phyloP scores from a whole-genome alignment of 2,113 vertebrate genomes.

The Dasyornis broadbenti region DNA sequence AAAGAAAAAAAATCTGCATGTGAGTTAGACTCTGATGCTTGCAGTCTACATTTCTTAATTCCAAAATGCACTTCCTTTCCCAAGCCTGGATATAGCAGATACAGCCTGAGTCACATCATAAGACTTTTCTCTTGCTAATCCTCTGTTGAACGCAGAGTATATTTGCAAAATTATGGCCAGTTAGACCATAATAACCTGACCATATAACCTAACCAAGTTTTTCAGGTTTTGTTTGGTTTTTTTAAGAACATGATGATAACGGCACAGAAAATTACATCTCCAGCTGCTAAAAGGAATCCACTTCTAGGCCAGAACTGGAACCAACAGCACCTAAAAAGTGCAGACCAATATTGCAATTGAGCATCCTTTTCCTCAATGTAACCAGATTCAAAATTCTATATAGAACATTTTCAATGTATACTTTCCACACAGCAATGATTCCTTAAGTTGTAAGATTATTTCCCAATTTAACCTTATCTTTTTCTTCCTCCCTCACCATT shows the following conservation, averaged over 20 bases:
- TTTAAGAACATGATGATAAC: background rate
- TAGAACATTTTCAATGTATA: background rate
- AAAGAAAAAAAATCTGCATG: background rate
- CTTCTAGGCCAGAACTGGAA: background rate
- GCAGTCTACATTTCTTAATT: background rate
- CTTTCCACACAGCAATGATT: background rate
- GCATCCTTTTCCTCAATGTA: background rate
- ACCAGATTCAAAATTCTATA: background rate
- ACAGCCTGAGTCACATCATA: background rate
- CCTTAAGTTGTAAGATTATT: background rate
- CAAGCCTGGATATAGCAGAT: background rate
- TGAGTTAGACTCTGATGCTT: background rate
- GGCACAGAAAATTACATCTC: background rate
- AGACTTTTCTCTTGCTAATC: background rate
- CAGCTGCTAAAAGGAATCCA: background rate
- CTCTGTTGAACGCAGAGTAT: background rate
- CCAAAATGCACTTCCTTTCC: background rate
- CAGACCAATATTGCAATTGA: background rate
- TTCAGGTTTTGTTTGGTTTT: no score
- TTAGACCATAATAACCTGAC: no score
- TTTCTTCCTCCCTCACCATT: background rate
- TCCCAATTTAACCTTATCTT: background rate
- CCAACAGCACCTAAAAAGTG: background rate
- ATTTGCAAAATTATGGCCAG: background rate
- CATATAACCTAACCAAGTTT: no score